Evolutionary conservation across 2,888 invertebrate genomes (phyloP).

Genomic region (Clivina fossor): DNA sequence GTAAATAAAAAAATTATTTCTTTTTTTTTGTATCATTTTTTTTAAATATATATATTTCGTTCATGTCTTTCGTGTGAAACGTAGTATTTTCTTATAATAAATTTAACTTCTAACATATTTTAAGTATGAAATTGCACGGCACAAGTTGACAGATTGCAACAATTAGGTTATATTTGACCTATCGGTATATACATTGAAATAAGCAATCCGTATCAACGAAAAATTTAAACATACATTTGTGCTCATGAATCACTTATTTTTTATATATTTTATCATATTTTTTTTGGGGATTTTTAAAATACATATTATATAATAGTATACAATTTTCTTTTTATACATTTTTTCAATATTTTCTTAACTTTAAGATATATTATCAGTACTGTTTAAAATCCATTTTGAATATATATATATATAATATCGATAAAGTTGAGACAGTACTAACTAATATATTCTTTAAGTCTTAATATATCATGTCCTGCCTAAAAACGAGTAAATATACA

Average conservation of each 20-base stretch:
- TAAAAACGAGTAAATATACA: conserved; percentile 14
- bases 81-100: conserved; percentile 23
- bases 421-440: conserved; percentile 22
- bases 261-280: conserved; percentile 8
- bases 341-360: conserved; percentile 12
- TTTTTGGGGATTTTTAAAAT: conserved; percentile 18
- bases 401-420: background rate
- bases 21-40: conserved; percentile 16
- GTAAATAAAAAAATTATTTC: conserved; percentile 23
- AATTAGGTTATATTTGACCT: conserved; percentile 8
- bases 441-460: conserved; percentile 27
- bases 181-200: conserved; percentile 28
- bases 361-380: conserved; percentile 38
- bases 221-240: conserved; percentile 28
- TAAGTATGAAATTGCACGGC: conserved; percentile 33
- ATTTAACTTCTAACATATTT: conserved; percentile 23
- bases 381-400: conserved; percentile 45
- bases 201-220: conserved; percentile 28
- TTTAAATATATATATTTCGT: too few relatives aligned
- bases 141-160: conserved; percentile 27
- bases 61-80: conserved; percentile 19
- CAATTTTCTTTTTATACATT: conserved; percentile 19
- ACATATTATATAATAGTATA: conserved; percentile 24
- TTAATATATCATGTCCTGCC: conserved; percentile 18
- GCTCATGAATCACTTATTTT: conserved; percentile 16